Evolutionary conservation across 2,797 vertebrate species (phyloP), one percentile per base, ranked within the genome.

Genomic region (Mormyrus proboscirostris): DNA sequence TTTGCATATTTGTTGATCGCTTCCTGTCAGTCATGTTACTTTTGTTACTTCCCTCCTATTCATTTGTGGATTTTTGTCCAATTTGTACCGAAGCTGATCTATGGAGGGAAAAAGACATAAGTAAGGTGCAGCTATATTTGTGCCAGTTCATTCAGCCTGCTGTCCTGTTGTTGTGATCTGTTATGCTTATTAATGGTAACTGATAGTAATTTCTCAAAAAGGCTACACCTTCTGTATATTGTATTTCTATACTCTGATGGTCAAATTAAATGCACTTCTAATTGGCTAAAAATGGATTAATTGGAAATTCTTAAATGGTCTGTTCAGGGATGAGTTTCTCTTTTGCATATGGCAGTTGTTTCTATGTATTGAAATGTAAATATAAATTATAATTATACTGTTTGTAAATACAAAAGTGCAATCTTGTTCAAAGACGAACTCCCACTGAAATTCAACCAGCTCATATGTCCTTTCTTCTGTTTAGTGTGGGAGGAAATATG

Each of bases 391-490:
- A 73, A 73, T 73, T 73, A 16, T 41, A 16, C 14, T 19, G 29
- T 38, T 73, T 73, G 33, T 73, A 73, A 38, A 38, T 6, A 73
- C 29, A 38, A 38, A 38, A 14, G 14, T 38, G 33, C 16, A 73
- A 73, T 38, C 29, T 73, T 73, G 29, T 38, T 73, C 41, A 82
- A 82, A 82, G 41, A 47, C 16, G 76, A 82, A 82, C 76, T 82
- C 73, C 38, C 38, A 44, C 38, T 79, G 73, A n/a, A 82, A 47
- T 47, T 47, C 38, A 4, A 22, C 38, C 41, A 47, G 76, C 19
- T 82, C 41, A n/a, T 79, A n/a, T 82, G 76, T 82, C 76, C 76
- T 82, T 82, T 41, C 41, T 82, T 82, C 16, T 73, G 69, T 73
- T 82, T 82, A 82, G 2, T n/a, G 41, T 82, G 76, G 76, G 76